phyloP scores from a whole-genome alignment of 2,888 invertebrate species.

The Phalera bucephala region DNA sequence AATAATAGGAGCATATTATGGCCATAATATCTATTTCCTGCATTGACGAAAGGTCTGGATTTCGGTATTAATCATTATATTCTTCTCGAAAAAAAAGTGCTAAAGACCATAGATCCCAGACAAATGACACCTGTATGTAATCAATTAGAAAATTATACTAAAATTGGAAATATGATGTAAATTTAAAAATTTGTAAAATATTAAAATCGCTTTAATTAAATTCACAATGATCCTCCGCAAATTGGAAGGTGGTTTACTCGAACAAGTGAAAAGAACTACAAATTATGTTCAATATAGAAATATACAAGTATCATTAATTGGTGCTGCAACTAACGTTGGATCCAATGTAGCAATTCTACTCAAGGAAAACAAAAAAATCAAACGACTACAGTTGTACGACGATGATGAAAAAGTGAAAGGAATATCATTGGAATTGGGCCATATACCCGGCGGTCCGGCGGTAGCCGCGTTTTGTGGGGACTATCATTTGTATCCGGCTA shows the following conservation, averaged over 20 bases:
- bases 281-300: conserved; percentile 26
- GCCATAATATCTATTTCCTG: no score
- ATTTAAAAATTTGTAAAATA: conserved; percentile 17
- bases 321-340: conserved; percentile 54
- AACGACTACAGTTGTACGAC: conserved; percentile 50
- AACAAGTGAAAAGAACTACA: conserved; percentile 6
- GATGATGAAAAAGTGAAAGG: conserved; percentile 47
- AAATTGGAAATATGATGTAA: no score
- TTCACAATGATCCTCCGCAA: conserved; percentile 18
- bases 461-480: conserved; percentile 40
- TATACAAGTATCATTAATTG: conserved; percentile 58
- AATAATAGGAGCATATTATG: no score
- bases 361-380: conserved; percentile 51
- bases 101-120: no score
- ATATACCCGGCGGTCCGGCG: conserved; percentile 48
- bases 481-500: conserved; percentile 34
- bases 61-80: no score
- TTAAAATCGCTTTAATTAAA: conserved; percentile 3
- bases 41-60: no score
- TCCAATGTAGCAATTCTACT: conserved; percentile 52
- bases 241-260: conserved; percentile 8
- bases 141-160: no score
- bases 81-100: no score
- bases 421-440: conserved; percentile 46
- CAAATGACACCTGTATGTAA: no score